Conservation (phyloP, 2,113 vertebrate genomes). For the Ictidomys tridecemlineatus region DNA sequence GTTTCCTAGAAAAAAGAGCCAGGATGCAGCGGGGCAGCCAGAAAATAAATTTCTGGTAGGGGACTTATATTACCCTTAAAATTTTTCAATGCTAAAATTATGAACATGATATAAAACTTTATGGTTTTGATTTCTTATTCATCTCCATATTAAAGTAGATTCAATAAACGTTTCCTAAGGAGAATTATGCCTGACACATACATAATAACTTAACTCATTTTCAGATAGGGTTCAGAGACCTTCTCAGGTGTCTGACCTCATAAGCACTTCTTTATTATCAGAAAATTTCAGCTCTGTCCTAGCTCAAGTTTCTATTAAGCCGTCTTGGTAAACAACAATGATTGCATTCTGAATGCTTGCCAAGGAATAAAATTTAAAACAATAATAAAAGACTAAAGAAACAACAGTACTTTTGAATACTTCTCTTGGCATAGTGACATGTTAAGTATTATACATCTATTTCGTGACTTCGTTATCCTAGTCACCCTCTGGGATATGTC, state of each 20-base stretch:
- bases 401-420: not conserved
- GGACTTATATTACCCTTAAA: not conserved
- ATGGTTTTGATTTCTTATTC: constrained; percentile 18
- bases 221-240: not conserved
- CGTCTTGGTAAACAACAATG: not conserved
- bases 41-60: not conserved
- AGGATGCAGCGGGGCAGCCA: not conserved
- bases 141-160: not conserved
- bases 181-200: not conserved
- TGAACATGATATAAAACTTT: not conserved
- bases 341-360: not conserved
- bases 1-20: not conserved
- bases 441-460: not conserved
- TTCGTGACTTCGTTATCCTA: not conserved
- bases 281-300: not conserved
- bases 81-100: constrained; percentile 23
- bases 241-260: not conserved
- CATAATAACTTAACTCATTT: not conserved
- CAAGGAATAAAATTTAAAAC: not conserved
- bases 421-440: not conserved
- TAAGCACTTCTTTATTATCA: constrained; percentile 11
- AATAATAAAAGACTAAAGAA: not conserved
- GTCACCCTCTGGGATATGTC: not conserved
- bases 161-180: constrained; percentile 8
- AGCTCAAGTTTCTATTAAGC: not conserved